Conservation (phyloP, 92 coral and sea anemone species). For the Paragorgia papillata region DNA sequence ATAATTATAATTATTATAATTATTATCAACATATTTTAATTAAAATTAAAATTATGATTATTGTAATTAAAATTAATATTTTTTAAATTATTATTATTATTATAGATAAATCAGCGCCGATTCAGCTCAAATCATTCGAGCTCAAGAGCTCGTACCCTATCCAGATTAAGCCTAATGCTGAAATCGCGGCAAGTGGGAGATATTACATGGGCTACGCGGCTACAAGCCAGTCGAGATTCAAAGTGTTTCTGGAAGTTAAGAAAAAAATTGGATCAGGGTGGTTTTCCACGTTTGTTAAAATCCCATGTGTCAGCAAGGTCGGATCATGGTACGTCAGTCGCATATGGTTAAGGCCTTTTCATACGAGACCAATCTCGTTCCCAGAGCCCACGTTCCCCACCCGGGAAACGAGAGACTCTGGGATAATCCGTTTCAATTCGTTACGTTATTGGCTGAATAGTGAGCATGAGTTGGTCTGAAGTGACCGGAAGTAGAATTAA, state of each 20-base stretch:
- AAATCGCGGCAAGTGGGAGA: not conserved
- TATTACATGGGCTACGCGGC: not conserved
- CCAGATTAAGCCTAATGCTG: not conserved
- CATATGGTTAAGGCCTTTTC: too few species aligned
- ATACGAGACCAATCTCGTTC: too few species aligned
- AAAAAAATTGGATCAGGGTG: not conserved
- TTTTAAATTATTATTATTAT: not conserved
- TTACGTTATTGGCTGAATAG: too few species aligned
- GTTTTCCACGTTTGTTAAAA: not conserved
- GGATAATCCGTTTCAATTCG: too few species aligned
- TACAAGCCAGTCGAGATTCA: not conserved
- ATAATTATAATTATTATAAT: too few species aligned
- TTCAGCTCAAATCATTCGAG: not conserved
- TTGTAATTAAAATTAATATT: not conserved
- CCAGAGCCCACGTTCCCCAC: too few species aligned
- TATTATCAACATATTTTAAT: too few species aligned
- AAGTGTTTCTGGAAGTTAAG: not conserved
- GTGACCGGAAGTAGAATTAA: too few species aligned
- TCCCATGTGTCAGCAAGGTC: not conserved
- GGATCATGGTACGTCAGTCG: not conserved
- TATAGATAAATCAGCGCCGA: not conserved
- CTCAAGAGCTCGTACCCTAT: conserved; percentile 6
- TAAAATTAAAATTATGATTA: not conserved
- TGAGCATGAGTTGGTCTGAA: too few species aligned
- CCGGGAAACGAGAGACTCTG: too few species aligned